Percentiles rank a stretch among this genome's conserved stretches.
Conservation (phyloP, 2,888 invertebrate species). For the Germaria angustata region DNA sequence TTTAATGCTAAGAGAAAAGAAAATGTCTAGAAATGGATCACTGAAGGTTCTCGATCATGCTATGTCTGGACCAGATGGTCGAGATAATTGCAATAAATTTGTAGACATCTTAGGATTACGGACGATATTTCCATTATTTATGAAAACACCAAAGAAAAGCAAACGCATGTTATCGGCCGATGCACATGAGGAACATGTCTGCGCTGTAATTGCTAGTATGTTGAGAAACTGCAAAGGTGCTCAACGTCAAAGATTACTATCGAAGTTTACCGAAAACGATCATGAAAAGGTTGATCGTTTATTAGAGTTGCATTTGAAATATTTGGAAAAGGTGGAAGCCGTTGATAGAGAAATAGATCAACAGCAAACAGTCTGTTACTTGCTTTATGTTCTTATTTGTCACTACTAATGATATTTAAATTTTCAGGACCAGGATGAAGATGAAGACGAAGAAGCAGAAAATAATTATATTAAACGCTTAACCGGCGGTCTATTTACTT, state of each 20-base stretch:
- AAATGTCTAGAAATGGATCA: slow-evolving; percentile 96
- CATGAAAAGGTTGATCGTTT: slow-evolving; percentile 98
- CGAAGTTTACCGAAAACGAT: slow-evolving; percentile 98
- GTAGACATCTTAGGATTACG: slow-evolving; percentile 97
- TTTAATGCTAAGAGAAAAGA: slow-evolving; percentile 98
- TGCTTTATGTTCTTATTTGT: too few relatives aligned
- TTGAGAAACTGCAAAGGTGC: slow-evolving; percentile 94
- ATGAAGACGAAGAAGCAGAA: slow-evolving; percentile 89
- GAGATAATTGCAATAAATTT: slow-evolving; percentile 98
- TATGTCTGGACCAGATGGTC: slow-evolving; percentile 94
- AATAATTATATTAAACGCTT: slow-evolving; percentile 92
- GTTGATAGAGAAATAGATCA: slow-evolving; percentile 89
- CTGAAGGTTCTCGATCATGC: slow-evolving; percentile 99
- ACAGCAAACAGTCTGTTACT: slow-evolving; percentile 76
- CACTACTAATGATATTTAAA: not conserved
- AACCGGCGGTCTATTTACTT: slow-evolving; percentile 96
- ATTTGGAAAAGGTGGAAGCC: slow-evolving; percentile 93
- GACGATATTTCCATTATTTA: slow-evolving; percentile 98
- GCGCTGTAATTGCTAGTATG: slow-evolving; percentile 96
- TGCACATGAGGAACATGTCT: slow-evolving; percentile 97
- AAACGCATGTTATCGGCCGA: slow-evolving; percentile 89
- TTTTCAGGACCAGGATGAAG: slow-evolving; percentile 77
- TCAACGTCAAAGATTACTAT: slow-evolving; percentile 93
- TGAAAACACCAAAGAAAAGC: slow-evolving; percentile 97
- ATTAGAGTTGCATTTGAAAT: slow-evolving; percentile 97